These are phyloP conservation scores for Propithecus deckenii DNA, from an alignment of 2,797 vertebrate species.

Conservation along the genomic window DNA sequence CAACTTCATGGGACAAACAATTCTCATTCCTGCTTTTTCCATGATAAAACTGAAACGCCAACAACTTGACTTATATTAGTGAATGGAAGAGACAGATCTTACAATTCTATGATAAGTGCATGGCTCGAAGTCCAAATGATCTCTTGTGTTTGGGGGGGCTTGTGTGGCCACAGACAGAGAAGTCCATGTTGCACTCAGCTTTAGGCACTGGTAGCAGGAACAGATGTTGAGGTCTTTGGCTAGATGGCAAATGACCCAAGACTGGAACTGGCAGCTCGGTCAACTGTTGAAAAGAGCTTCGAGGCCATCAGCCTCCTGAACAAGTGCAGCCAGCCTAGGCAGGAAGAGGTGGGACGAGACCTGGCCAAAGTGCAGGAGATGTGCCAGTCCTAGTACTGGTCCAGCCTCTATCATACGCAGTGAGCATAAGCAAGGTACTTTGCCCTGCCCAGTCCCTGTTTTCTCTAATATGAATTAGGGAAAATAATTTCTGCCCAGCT, in stretches of 20 bases:
- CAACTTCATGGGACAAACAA: constrained; percentile 3
- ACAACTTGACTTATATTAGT: background rate
- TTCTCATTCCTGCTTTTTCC: background rate
- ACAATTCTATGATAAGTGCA: background rate
- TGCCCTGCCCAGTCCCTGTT: background rate
- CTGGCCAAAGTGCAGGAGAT: background rate
- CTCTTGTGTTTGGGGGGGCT: background rate
- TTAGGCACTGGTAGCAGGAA: background rate
- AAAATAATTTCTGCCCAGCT: background rate
- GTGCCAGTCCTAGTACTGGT: background rate
- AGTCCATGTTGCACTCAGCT: background rate
- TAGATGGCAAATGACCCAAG: background rate
- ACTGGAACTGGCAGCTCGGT: background rate
- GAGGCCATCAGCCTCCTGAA: too few species aligned
- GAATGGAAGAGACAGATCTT: background rate
- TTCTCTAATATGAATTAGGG: background rate
- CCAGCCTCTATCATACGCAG: background rate
- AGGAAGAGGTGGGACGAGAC: background rate
- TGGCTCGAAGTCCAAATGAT: background rate
- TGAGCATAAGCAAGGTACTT: background rate
- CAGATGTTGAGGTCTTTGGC: background rate
- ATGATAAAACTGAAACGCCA: background rate
- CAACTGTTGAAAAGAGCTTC: background rate
- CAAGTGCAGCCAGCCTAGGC: too few species aligned
- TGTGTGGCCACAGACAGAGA: background rate